Evolutionary conservation across 2,113 vertebrate species (phyloP), one percentile per base, ranked within the genome.

Genomic region (Dermatemys mawii): DNA sequence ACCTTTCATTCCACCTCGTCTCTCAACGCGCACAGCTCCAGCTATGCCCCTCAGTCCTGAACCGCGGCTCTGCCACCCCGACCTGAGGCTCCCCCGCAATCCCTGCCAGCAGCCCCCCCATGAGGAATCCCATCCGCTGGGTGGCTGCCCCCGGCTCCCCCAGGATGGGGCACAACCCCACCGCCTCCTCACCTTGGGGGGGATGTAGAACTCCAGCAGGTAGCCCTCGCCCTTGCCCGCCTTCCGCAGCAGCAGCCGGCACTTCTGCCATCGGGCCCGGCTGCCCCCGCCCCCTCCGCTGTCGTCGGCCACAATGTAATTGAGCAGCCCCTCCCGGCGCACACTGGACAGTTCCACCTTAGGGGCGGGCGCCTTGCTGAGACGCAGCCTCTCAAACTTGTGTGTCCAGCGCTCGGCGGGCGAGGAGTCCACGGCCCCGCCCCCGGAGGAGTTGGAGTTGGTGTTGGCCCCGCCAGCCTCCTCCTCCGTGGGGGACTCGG

Each of bases 161-260:
- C 46, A 49, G 49, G 32, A 46, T 6, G 16, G 21, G 10, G 22
- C 22, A 13, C 44, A 22, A 24, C 49, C 9, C 4, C 21, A 46
- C n/a, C 35, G 35, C 24, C 17, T 29, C 73, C 98, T 98, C 91
- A 99, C 99, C 98, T 99, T 99, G 10, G 99, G 99, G 14, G 99
- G 99, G 79, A 99, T 98, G 96, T 99, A 99, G 98, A 99, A 99
- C 87, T 99, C 99, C 97, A 99, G 90, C 81, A 98, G 98, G 95
- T 98, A 99, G 87, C 99, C 99, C 93, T 99, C 96, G 55, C 95
- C 97, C 95, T 94, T 98, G 97, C 6, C 98, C 88, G 98, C 93
- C 76, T 98, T 99, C 89, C 98, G 96, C 78, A 99, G 98, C 87
- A 99, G 98, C 81, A 99, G 97, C 3, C 99, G 99, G 96, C 99